phyloP scores from a whole-genome alignment of 2,888 invertebrate species.

The Apoderus coryli region DNA sequence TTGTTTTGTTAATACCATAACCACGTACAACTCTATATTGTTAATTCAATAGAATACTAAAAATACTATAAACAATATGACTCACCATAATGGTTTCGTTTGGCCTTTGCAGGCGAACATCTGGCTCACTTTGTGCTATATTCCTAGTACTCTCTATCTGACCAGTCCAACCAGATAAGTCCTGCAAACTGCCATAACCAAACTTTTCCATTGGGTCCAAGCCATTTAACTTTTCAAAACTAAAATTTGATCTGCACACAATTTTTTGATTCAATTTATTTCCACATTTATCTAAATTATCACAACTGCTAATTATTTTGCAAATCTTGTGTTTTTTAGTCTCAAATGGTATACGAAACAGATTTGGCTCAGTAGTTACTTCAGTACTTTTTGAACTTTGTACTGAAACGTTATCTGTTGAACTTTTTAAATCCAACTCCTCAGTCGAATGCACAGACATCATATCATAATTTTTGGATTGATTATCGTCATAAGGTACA shows the following conservation, averaged over 20 bases:
- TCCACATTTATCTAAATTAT: slow-evolving; percentile 27
- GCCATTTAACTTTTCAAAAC: slow-evolving; percentile 29
- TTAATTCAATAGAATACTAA: too few species aligned
- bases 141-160: slow-evolving; percentile 18
- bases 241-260: slow-evolving; percentile 30
- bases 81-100: slow-evolving; percentile 17
- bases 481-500: neutral
- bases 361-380: slow-evolving; percentile 22
- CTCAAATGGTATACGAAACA: slow-evolving; percentile 30
- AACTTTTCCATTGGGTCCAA: slow-evolving; percentile 25
- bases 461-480: neutral
- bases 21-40: too few species aligned
- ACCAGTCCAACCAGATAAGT: slow-evolving; percentile 33
- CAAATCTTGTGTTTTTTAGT: slow-evolving; percentile 22
- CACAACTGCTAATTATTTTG: slow-evolving; percentile 27
- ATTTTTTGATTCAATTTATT: slow-evolving; percentile 36
- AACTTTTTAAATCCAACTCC: slow-evolving; percentile 22
- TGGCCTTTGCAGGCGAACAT: slow-evolving; percentile 36
- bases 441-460: neutral
- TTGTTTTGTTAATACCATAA: too few species aligned
- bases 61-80: too few species aligned
- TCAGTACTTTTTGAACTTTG: slow-evolving; percentile 46
- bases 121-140: slow-evolving; percentile 48
- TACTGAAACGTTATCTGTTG: slow-evolving; percentile 41
- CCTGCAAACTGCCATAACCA: slow-evolving; percentile 51